A percentile compares a stretch with the other conserved stretches of the same genome.
Conservation (phyloP, 1,140 invertebrate species). For the Orius insidiosus region DNA sequence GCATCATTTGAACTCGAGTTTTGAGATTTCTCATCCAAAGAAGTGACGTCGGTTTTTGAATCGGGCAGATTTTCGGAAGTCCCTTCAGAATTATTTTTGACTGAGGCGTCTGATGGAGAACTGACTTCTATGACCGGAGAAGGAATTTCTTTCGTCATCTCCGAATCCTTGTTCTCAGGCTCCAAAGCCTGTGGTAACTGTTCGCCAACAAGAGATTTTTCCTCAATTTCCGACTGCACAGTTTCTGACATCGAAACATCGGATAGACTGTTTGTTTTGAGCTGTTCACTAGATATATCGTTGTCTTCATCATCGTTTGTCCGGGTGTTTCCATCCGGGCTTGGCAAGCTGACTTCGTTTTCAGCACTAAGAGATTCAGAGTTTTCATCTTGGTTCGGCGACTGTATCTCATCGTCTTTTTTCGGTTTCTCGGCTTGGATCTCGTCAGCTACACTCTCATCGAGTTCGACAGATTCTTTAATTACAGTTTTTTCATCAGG, state of each 20-base stretch:
- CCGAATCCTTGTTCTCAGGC: no score
- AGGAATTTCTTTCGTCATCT: no score
- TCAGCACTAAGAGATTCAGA: not conserved
- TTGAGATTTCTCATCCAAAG: no score
- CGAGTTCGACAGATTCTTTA: not conserved
- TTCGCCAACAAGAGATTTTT: conserved; percentile 12
- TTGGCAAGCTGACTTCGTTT: not conserved
- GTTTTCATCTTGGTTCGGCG: not conserved
- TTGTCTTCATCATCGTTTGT: conserved; percentile 15
- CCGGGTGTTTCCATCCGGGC: not conserved
- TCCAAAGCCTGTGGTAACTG: no score
- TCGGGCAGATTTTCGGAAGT: no score
- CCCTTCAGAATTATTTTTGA: no score
- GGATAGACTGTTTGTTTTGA: conserved; percentile 19
- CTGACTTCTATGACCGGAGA: no score
- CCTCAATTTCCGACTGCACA: conserved; percentile 12
- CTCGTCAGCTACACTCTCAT: not conserved
- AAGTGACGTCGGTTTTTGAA: no score
- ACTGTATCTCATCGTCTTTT: not conserved
- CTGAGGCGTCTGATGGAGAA: no score
- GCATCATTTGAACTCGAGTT: no score
- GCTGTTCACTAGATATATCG: conserved; percentile 18
- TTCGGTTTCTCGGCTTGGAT: not conserved
- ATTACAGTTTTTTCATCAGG: not conserved
- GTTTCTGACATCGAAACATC: conserved; percentile 17